These are phyloP conservation scores for Cinara cedri DNA, from an alignment of 2,888 invertebrate species.

Conservation along the genomic window DNA sequence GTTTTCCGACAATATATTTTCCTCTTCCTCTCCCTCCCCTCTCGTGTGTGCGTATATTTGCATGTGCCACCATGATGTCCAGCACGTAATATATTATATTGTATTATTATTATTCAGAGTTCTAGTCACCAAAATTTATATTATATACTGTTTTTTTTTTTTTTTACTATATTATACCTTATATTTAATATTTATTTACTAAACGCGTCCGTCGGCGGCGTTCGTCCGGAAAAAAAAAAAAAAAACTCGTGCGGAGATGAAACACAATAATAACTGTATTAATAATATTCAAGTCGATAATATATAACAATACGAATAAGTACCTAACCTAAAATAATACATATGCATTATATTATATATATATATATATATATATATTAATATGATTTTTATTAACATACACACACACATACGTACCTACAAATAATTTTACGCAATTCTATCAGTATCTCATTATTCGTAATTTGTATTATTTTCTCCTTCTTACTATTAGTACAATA, in stretches of 20 bases:
- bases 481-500: conserved; percentile 48
- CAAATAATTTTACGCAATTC: conserved; percentile 36
- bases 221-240: not conserved
- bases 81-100: conserved; percentile 37
- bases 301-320: no score
- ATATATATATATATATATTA: not conserved
- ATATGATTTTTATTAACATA: no score
- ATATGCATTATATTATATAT: not conserved
- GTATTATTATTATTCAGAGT: conserved; percentile 38
- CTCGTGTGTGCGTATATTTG: no score
- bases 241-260: not conserved
- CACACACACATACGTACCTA: conserved; percentile 10
- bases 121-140: conserved; percentile 58
- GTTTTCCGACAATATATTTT: no score
- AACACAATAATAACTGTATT: no score
- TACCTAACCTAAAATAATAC: not conserved
- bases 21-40: no score
- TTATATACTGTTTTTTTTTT: not conserved
- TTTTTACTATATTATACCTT: not conserved
- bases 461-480: conserved; percentile 51
- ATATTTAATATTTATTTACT: not conserved
- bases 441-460: conserved; percentile 54
- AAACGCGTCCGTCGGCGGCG: not conserved
- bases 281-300: no score
- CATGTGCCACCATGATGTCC: conserved; percentile 32